Evolutionary conservation across 1,140 invertebrate genomes (phyloP).

Genomic region (Heliconius hewitsoni): DNA sequence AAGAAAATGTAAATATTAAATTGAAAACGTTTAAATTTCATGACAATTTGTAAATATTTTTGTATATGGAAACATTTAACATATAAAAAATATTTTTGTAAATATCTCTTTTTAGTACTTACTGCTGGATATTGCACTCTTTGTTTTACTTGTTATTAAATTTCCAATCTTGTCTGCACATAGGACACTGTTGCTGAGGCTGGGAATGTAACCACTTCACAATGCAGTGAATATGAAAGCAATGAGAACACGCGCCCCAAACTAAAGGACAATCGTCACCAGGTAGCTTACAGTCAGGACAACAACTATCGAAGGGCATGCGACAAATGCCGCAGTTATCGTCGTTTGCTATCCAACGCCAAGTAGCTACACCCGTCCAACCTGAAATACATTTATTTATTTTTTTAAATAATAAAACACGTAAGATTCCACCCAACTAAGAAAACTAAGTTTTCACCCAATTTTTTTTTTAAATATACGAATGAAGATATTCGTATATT

Average conservation of each 20-base stretch:
- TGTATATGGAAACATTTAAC: neutral
- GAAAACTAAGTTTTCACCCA: too few relatives aligned
- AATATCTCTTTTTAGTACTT: slow-evolving; percentile 30
- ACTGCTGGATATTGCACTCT: slow-evolving; percentile 16
- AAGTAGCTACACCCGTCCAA: slow-evolving; percentile 97
- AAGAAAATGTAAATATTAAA: too few relatives aligned
- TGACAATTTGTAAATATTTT: too few relatives aligned
- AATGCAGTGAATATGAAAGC: slow-evolving; percentile 99
- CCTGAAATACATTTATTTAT: slow-evolving; percentile 74
- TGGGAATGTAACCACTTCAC: slow-evolving; percentile 99
- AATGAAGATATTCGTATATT: too few relatives aligned
- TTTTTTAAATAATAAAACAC: neutral
- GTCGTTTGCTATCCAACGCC: slow-evolving; percentile 99
- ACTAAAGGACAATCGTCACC: slow-evolving; percentile 99
- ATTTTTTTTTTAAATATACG: too few relatives aligned
- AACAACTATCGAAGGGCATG: slow-evolving; percentile 99
- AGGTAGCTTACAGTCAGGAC: slow-evolving; percentile 98
- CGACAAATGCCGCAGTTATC: slow-evolving; percentile 99
- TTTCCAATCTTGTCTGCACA: slow-evolving; percentile 99
- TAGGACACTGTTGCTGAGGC: slow-evolving; percentile 97
- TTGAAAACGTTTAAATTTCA: too few relatives aligned
- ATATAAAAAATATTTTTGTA: too few relatives aligned
- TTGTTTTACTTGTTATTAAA: slow-evolving; percentile 89
- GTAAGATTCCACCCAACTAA: neutral
- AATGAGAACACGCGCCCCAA: slow-evolving; percentile 99